Evolutionary conservation across 2,113 vertebrate species (phyloP), one percentile per base, ranked within the genome.

Genomic region (Gobio gobio): DNA sequence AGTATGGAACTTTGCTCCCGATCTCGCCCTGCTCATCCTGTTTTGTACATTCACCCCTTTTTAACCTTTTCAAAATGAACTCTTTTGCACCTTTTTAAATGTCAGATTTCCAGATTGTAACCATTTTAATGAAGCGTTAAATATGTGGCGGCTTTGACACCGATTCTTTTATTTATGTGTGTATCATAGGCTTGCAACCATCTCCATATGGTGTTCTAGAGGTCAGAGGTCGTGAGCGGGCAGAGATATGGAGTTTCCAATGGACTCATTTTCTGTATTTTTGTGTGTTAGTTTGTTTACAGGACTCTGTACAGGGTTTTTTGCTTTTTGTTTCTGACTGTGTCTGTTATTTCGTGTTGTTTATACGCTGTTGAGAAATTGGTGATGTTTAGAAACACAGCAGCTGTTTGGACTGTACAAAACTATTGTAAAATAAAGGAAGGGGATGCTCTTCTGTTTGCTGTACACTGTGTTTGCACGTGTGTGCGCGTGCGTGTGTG

Each of bases 351-450:
- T 58, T 70, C 59, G 18, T 85, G 47, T 70, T 63, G 78, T 64
- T 87, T 63, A 26, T 54, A 79, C 10, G 63, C 66, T 36, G 45
- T 82, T 79, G 22, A 10, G 58, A 81, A 81, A 51, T 22, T 47
- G 16, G 63, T 79, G 77, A 16, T 68, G 58, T 68, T 45, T 83
- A 58, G 49, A 83, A 54, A 12, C 56, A 43, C 64, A 70, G 83
- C 83, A 58, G 36, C 83, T 79, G 47, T 79, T 79, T 78, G 36
- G 51, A 79, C 36, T 83, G 82, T 85, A 85, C 78, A 82, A 82
- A 83, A 61, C 73, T 83, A 70, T 73, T 73, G 82, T 87, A 87
- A 78, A 84, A 87, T 74, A 74, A 87, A 87, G 78, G 68, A 80
- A 47, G 45, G 66, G 24, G 43, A 81, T 24, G 64, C 29, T 74